Percentiles rank a stretch among this genome's conserved stretches.
phyloP scores from a whole-genome alignment of 2,888 invertebrate genomes.

The Drosophila suboccidentalis region DNA sequence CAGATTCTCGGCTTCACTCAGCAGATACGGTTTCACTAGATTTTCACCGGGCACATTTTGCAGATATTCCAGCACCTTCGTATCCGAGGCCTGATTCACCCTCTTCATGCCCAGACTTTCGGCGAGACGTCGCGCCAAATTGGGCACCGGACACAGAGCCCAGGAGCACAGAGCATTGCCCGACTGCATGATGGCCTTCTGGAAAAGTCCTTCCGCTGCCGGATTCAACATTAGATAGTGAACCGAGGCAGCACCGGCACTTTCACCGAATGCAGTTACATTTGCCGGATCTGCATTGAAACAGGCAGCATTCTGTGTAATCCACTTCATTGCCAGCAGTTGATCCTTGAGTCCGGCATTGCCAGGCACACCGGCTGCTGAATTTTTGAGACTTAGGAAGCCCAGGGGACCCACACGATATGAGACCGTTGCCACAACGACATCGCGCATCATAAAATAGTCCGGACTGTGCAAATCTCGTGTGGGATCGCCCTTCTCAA shows the following conservation, averaged over 20 bases:
- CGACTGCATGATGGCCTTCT: conserved; percentile 83
- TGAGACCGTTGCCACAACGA: conserved; percentile 85
- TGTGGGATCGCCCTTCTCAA: conserved; percentile 85
- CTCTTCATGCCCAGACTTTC: conserved; percentile 68
- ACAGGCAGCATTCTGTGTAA: conserved; percentile 84
- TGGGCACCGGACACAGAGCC: conserved; percentile 66
- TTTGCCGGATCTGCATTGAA: conserved; percentile 87
- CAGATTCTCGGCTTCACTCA: conserved; percentile 74
- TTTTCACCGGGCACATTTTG: conserved; percentile 59
- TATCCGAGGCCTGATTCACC: conserved; percentile 70
- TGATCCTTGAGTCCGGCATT: conserved; percentile 87
- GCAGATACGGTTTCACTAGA: conserved; percentile 69
- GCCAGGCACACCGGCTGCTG: conserved; percentile 85
- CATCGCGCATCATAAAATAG: conserved; percentile 85
- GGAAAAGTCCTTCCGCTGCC: conserved; percentile 84
- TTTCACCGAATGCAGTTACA: conserved; percentile 86
- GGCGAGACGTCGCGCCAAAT: conserved; percentile 78
- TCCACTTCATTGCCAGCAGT: conserved; percentile 86
- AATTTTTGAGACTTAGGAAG: conserved; percentile 86
- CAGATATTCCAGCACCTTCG: conserved; percentile 61
- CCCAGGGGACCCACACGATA: conserved; percentile 86
- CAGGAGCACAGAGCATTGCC: conserved; percentile 80
- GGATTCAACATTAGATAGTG: conserved; percentile 86
- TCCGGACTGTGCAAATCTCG: conserved; percentile 84
- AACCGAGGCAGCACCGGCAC: conserved; percentile 86